Evolutionary conservation across 2,113 vertebrate species (phyloP).

Genomic region (Semicossyphus pulcher): DNA sequence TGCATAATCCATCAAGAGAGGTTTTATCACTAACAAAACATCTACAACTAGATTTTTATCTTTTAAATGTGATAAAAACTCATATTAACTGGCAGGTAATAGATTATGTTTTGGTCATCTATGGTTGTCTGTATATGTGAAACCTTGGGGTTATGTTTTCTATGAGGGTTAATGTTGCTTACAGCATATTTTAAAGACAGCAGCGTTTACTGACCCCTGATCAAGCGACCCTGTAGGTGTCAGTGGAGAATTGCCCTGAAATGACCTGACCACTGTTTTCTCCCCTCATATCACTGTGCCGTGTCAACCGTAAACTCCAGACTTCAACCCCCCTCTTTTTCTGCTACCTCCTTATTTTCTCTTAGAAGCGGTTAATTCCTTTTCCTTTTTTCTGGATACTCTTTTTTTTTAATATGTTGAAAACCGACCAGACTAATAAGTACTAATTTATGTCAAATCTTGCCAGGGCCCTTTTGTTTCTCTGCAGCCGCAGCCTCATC

Average conservation of each 20-base stretch:
- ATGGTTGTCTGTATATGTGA: background rate
- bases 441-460: constrained; percentile 75
- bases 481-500: constrained; percentile 59
- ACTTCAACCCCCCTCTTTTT: constrained; percentile 25
- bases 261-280: constrained; percentile 49
- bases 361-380: constrained; percentile 54
- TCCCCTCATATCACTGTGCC: constrained; percentile 64
- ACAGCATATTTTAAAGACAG: constrained; percentile 1
- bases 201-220: constrained; percentile 30
- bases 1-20: constrained; percentile 16
- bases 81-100: no score
- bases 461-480: constrained; percentile 47
- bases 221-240: constrained; percentile 37
- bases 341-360: constrained; percentile 42
- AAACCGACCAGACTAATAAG: constrained; percentile 76
- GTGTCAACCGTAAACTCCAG: constrained; percentile 72
- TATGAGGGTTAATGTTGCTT: constrained; percentile 5
- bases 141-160: background rate
- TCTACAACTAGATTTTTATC: background rate
- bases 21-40: background rate
- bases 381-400: constrained; percentile 33
- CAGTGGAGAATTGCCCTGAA: constrained; percentile 1
- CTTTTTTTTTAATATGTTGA: constrained; percentile 66
- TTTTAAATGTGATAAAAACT: background rate
- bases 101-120: background rate